phyloP scores from a whole-genome alignment of 2,113 vertebrate genomes.

The Trinectes maculatus region DNA sequence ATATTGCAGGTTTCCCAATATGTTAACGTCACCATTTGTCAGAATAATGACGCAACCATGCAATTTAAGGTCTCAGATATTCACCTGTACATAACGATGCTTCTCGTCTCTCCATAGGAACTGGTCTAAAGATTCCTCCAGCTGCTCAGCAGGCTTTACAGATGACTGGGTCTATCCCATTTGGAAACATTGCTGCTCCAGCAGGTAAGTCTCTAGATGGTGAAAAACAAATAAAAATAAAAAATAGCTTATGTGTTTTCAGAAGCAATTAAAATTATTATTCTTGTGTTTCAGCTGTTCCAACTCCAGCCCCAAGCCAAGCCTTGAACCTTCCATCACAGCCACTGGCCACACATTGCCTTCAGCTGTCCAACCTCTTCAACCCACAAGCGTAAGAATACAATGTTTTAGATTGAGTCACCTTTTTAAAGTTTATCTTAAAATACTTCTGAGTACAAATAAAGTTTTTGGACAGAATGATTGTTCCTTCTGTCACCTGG shows the following conservation, averaged over 20 bases:
- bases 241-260: not conserved
- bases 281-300: slow-evolving; percentile 48
- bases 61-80: too few relatives aligned
- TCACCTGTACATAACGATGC: too few relatives aligned
- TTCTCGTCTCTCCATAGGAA: slow-evolving; percentile 81
- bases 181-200: slow-evolving; percentile 87
- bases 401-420: not conserved
- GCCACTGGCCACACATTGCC: slow-evolving; percentile 96
- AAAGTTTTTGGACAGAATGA: too few relatives aligned
- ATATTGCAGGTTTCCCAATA: too few relatives aligned
- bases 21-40: too few relatives aligned
- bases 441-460: too few relatives aligned
- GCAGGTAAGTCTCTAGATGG: slow-evolving; percentile 39
- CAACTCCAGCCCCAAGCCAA: slow-evolving; percentile 72
- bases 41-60: too few relatives aligned
- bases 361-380: slow-evolving; percentile 99
- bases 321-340: slow-evolving; percentile 87
- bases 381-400: slow-evolving; percentile 94
- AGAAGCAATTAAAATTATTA: not conserved
- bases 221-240: too few relatives aligned
- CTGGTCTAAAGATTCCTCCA: slow-evolving; percentile 95
- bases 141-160: slow-evolving; percentile 97
- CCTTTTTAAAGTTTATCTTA: too few relatives aligned
- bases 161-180: slow-evolving; percentile 94
- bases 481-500: too few relatives aligned